A percentile compares a stretch with the other conserved stretches of the same genome.
Evolutionary conservation across 2,888 invertebrate genomes (phyloP).

Genomic region (Onthophagus sagittarius): DNA sequence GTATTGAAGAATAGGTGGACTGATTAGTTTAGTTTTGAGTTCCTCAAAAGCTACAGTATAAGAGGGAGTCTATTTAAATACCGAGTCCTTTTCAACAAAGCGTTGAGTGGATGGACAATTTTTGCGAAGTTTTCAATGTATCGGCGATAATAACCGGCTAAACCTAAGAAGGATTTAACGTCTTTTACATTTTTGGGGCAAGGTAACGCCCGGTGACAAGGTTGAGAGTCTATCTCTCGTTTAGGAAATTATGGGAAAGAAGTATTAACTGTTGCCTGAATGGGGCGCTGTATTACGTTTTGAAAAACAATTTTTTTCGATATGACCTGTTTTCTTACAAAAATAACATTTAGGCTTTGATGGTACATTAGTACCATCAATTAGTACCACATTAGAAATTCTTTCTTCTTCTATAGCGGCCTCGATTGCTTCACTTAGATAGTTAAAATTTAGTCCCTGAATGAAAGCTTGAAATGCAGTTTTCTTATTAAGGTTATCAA

Average conservation of each 20-base stretch:
- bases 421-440: no score
- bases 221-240: not conserved
- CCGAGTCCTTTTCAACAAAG: not conserved
- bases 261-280: not conserved
- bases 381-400: not conserved
- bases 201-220: slow-evolving; percentile 12
- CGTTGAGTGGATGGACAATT: not conserved
- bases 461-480: not conserved
- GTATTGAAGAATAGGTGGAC: slow-evolving; percentile 27
- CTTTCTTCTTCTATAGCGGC: slow-evolving; percentile 1
- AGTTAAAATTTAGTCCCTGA: not conserved
- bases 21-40: slow-evolving; percentile 22
- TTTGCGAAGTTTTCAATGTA: slow-evolving; percentile 35
- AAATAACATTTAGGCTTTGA: not conserved
- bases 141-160: slow-evolving; percentile 37
- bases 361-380: not conserved
- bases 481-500: not conserved
- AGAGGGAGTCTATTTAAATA: not conserved
- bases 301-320: slow-evolving; percentile 2
- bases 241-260: not conserved
- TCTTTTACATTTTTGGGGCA: slow-evolving; percentile 25
- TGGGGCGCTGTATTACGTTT: not conserved
- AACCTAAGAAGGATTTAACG: slow-evolving; percentile 34
- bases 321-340: not conserved
- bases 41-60: slow-evolving; percentile 23